Evolutionary conservation across 2,113 vertebrate genomes (phyloP).

Genomic region (Pluvianellus socialis): DNA sequence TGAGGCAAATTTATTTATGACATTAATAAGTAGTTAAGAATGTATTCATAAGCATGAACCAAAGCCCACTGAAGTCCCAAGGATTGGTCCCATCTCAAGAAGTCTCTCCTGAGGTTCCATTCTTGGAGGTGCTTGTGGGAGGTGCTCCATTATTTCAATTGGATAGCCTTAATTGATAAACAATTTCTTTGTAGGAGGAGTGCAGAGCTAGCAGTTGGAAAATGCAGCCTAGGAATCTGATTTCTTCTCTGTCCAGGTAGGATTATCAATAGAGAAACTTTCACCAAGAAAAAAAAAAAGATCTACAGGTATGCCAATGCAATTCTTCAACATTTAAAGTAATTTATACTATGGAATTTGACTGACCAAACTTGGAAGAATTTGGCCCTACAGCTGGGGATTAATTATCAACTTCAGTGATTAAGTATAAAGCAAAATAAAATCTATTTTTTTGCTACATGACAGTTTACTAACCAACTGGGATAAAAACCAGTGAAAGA

Average conservation of each 20-base stretch:
- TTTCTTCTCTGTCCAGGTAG: not conserved
- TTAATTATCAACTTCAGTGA: not conserved
- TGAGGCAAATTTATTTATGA: not conserved
- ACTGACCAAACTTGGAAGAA: not conserved
- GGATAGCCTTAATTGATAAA: not conserved
- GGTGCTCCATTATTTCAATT: not conserved
- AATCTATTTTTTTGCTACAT: not conserved
- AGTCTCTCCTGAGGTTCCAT: not conserved
- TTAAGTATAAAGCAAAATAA: conserved; percentile 4
- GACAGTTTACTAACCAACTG: not conserved
- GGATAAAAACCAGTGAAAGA: not conserved
- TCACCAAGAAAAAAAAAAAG: not conserved
- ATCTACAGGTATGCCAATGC: not conserved
- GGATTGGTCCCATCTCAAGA: not conserved
- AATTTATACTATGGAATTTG: not conserved
- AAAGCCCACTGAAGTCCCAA: not conserved
- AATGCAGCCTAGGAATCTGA: not conserved
- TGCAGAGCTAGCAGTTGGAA: not conserved
- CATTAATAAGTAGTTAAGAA: not conserved
- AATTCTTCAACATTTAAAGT: not conserved
- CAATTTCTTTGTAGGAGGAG: not conserved
- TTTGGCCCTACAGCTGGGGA: not conserved
- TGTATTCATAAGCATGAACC: not conserved
- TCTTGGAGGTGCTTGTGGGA: not conserved
- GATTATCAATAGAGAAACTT: not conserved